Base-by-base conservation (phyloP, 2,797 vertebrate genomes). In the Characodon lateralis region DNA sequence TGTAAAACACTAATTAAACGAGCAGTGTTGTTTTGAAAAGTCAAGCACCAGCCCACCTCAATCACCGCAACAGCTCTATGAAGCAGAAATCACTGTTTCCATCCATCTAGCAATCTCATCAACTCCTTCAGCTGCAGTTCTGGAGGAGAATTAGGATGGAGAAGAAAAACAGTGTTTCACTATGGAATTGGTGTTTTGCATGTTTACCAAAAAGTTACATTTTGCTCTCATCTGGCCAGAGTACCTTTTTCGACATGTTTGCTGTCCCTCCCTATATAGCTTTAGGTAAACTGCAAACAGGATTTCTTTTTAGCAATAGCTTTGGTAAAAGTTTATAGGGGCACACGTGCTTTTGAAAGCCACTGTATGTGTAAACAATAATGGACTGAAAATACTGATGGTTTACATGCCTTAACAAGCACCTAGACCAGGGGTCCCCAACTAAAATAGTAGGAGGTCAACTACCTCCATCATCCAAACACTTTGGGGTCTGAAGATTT, bases 1-100 rank as follows among this genome's bases (percentile, higher is more conserved):
- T 76, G 80, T 91, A 83, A 90, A 92, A 91, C 81, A 73, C 80
- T 85, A 83, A 87, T 92, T 91, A 89, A 89, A 86, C 26, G 58
- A 87, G 71, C 75, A 58, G 79, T 1, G 4, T 55, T 85, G 87
- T 61, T 85, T 86, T 86, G 81, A 87, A 88, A 91, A 87, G 82
- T 78, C 55, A 51, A 39, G 65, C 22, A 51, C 81, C 86, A 77
- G 78, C 79, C 76, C 39, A 12, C 81, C 77, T 2, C 43, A 70
- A 26, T 70, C 66, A 59, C 73, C 75, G 50, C 76, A 59, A 28
- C 18, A 0, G 31, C 74, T 71, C 75, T 28, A 41, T 75, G 80
- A 6, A 73, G 83, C 76, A 84, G 71, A 85, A 86, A 88, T 82
- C 81, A 77, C 77, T 87, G 87, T 87, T 92, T 91, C 89, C 88